Conservation (phyloP, 2,888 invertebrate species). For the Gari tellinella region DNA sequence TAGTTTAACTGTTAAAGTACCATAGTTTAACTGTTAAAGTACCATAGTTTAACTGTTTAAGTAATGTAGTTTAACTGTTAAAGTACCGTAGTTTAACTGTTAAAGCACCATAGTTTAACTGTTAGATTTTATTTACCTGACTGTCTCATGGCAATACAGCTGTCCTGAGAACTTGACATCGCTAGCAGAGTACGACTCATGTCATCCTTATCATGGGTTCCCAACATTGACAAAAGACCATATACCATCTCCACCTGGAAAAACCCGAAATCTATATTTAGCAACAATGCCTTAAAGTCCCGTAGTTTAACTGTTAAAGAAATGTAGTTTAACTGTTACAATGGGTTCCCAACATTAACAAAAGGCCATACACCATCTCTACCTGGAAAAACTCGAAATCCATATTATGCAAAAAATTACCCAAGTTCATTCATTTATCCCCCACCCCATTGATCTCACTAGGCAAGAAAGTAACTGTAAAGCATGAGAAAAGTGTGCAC, state of each 20-base stretch:
- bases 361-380: slow-evolving; percentile 10
- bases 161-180: slow-evolving; percentile 95
- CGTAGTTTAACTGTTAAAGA: not conserved
- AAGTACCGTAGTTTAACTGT: no score
- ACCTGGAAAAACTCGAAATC: no score
- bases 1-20: no score
- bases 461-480: no score
- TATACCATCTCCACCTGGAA: slow-evolving; percentile 96
- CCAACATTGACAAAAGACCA: slow-evolving; percentile 94
- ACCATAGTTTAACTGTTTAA: no score
- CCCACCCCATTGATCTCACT: no score
- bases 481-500: no score
- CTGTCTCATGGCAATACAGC: slow-evolving; percentile 95
- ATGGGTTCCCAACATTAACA: not conserved
- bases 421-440: no score
- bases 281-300: not conserved
- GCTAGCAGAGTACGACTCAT: slow-evolving; percentile 95
- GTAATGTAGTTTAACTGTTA: no score
- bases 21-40: no score
- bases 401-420: no score
- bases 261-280: not conserved
- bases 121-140: slow-evolving; percentile 87
- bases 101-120: no score
- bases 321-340: not conserved
- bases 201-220: slow-evolving; percentile 94